Percentiles rank a stretch among this genome's conserved stretches.
phyloP scores from a whole-genome alignment of 2,888 invertebrate genomes.

The Crematogaster levior region DNA sequence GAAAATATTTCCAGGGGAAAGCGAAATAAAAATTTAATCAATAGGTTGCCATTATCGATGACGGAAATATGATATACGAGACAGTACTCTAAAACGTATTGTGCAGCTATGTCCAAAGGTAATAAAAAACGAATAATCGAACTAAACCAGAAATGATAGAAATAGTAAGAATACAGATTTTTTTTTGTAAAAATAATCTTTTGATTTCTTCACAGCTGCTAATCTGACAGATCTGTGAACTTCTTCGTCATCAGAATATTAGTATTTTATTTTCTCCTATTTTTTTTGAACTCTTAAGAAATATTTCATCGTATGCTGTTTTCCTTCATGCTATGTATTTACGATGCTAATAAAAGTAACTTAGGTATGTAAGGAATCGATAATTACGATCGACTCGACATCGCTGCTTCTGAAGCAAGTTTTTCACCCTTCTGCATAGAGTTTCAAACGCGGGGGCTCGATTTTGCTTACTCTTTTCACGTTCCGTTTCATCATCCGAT shows the following conservation, averaged over 20 bases:
- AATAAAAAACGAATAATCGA: background rate
- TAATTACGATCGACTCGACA: conserved; percentile 17
- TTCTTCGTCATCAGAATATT: background rate
- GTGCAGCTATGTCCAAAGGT: background rate
- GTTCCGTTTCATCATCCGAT: conserved; percentile 40
- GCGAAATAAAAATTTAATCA: conserved; percentile 22
- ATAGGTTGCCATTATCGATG: conserved; percentile 9
- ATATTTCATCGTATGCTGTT: background rate
- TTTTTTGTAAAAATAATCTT: background rate
- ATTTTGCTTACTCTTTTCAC: conserved; percentile 13
- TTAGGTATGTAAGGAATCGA: conserved; percentile 14
- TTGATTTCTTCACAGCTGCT: background rate
- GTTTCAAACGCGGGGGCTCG: background rate
- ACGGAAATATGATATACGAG: background rate
- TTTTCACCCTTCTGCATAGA: background rate
- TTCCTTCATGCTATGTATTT: background rate
- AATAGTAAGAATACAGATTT: background rate
- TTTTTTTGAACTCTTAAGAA: background rate
- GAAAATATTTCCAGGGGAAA: conserved; percentile 9
- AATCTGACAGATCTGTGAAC: background rate
- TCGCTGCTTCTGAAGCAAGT: background rate
- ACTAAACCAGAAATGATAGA: background rate
- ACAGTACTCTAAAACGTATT: background rate
- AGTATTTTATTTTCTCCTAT: background rate
- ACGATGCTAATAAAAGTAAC: conserved; percentile 25